These are phyloP conservation scores for Mylabris sibirica DNA, from an alignment of 2,888 invertebrate species.

Conservation along the genomic window DNA sequence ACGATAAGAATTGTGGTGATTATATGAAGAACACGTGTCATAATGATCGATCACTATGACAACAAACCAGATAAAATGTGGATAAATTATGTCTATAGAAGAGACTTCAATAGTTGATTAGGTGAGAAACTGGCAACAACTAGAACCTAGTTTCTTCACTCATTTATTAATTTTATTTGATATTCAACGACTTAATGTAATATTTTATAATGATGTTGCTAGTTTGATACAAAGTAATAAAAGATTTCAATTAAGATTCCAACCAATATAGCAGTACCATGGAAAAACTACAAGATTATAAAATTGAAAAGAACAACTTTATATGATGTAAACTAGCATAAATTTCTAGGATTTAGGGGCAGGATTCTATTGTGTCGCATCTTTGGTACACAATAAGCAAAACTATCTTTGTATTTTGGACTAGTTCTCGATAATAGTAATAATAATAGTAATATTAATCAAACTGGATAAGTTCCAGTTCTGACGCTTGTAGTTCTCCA, in stretches of 20 bases:
- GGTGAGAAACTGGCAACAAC: background rate
- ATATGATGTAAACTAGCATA: background rate
- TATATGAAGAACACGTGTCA: background rate
- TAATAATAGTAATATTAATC: no score
- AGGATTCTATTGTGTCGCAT: slow-evolving; percentile 7
- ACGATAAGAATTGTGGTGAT: background rate
- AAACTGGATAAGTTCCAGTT: background rate
- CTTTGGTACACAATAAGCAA: background rate
- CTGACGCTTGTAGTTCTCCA: background rate
- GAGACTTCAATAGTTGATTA: background rate
- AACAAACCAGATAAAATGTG: background rate
- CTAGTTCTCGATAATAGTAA: no score
- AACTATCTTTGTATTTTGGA: no score
- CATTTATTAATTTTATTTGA: background rate
- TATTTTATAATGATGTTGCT: background rate
- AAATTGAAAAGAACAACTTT: background rate
- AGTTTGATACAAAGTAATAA: background rate
- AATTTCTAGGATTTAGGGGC: background rate
- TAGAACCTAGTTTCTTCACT: background rate
- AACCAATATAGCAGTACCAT: background rate
- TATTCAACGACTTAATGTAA: background rate
- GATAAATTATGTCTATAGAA: background rate
- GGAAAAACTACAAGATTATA: background rate
- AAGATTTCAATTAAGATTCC: background rate
- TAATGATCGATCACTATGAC: background rate